Evolutionary conservation across 2,797 vertebrate genomes (phyloP).

Genomic region (Heliangelus exortis): DNA sequence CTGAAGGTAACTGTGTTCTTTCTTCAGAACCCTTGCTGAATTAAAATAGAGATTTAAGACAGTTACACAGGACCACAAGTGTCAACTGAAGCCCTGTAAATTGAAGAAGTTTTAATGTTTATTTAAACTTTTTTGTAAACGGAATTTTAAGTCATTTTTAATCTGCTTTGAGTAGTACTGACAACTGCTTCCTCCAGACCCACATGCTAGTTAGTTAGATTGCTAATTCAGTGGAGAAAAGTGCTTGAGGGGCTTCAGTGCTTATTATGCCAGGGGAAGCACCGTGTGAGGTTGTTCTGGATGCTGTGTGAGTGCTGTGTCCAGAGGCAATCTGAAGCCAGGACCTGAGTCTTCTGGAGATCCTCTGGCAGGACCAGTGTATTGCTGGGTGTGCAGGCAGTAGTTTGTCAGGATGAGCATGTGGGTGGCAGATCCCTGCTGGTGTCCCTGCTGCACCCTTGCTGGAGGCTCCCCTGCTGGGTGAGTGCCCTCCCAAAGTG

Average conservation of each 20-base stretch:
- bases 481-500: accelerated
- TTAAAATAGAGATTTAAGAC: not conserved
- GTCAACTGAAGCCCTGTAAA: not conserved
- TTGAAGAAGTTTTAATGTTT: not conserved
- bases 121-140: not conserved
- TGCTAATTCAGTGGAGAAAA: not conserved
- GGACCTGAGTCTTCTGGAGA: not conserved
- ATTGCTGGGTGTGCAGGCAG: not conserved
- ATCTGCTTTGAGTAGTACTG: not conserved
- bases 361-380: not conserved
- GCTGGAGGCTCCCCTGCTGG: not conserved
- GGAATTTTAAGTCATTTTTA: not conserved
- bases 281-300: not conserved
- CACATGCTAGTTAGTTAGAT: not conserved
- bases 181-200: not conserved
- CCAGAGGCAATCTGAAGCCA: not conserved
- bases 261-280: accelerated
- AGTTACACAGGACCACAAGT: not conserved
- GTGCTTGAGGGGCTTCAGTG: not conserved
- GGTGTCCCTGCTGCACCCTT: not conserved
- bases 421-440: accelerated
- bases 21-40: not conserved
- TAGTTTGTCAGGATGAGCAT: not conserved
- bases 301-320: accelerated
- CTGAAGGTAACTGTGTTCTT: not conserved